Conservation (phyloP, 2,888 invertebrate genomes). For the Pseudoips prasinana region DNA sequence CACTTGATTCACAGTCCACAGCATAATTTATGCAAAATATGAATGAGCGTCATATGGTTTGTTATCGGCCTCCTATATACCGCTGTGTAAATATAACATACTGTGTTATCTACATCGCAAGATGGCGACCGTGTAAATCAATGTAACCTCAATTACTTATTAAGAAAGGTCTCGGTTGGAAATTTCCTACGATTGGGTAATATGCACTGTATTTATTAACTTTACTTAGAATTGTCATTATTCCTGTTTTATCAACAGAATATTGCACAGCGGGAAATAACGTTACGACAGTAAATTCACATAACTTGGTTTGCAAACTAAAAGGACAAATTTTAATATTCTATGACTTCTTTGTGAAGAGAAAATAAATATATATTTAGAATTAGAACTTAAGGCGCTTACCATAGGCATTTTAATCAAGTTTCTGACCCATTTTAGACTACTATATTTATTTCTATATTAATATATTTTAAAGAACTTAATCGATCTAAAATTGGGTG, state of each 20-base stretch:
- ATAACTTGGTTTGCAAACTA: too few species aligned
- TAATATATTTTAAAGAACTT: too few species aligned
- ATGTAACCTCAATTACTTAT: conserved; percentile 76
- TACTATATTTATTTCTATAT: too few species aligned
- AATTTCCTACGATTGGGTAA: conserved; percentile 62
- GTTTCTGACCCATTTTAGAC: too few species aligned
- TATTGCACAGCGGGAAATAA: neutral
- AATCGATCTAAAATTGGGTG: too few species aligned
- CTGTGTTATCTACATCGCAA: conserved; percentile 59
- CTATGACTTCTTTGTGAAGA: too few species aligned
- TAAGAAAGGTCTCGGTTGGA: conserved; percentile 72
- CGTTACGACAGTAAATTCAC: neutral
- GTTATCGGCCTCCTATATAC: conserved; percentile 49
- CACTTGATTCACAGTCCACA: conserved; percentile 5
- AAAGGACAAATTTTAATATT: too few species aligned
- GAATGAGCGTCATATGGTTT: conserved; percentile 50
- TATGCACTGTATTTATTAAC: conserved; percentile 6
- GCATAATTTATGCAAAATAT: conserved; percentile 29
- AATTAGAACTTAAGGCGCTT: too few species aligned
- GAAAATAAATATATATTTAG: too few species aligned
- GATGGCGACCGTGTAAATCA: conserved; percentile 72
- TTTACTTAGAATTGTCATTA: conserved; percentile 7
- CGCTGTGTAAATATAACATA: conserved; percentile 63
- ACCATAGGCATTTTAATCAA: too few species aligned
- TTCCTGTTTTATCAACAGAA: neutral